Conservation (phyloP, 2,888 invertebrate genomes). For the Trichogramma evanescens region DNA sequence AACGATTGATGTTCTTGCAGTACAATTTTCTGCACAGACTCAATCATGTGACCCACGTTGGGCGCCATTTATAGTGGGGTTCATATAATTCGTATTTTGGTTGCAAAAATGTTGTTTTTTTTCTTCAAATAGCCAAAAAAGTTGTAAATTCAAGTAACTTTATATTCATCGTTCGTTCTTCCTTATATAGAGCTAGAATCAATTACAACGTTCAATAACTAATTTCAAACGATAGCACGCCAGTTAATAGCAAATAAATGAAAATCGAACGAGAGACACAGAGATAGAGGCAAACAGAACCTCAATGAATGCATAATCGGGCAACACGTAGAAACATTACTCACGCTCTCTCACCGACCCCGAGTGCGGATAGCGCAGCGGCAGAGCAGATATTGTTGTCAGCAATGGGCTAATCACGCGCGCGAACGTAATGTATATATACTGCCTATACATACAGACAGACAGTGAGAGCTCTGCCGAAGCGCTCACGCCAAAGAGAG, state of each 20-base stretch:
- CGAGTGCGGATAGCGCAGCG: conserved; percentile 6
- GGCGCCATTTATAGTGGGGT: too few relatives aligned
- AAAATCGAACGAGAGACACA: not conserved
- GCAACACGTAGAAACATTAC: conserved; percentile 41
- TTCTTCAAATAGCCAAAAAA: too few relatives aligned
- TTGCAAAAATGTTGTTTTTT: too few relatives aligned
- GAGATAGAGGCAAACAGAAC: conserved; percentile 1
- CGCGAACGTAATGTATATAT: not conserved
- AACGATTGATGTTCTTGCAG: too few relatives aligned
- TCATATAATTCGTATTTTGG: too few relatives aligned
- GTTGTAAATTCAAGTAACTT: too few relatives aligned
- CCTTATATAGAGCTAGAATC: too few relatives aligned
- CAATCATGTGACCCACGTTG: too few relatives aligned
- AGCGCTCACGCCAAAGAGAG: conserved; percentile 14
- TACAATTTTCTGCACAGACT: too few relatives aligned
- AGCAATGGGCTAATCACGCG: conserved; percentile 16
- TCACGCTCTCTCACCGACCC: conserved; percentile 40
- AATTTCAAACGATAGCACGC: not conserved
- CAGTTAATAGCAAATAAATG: too few relatives aligned
- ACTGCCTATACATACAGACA: not conserved
- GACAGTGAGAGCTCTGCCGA: not conserved
- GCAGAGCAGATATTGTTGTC: too few relatives aligned
- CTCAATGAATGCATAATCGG: conserved; percentile 1
- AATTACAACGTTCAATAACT: not conserved
- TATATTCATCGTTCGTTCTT: too few relatives aligned